Percentiles rank a stretch among this genome's conserved stretches.
phyloP scores from a whole-genome alignment of 2,797 vertebrate genomes.

The Acanthurus lineatus region DNA sequence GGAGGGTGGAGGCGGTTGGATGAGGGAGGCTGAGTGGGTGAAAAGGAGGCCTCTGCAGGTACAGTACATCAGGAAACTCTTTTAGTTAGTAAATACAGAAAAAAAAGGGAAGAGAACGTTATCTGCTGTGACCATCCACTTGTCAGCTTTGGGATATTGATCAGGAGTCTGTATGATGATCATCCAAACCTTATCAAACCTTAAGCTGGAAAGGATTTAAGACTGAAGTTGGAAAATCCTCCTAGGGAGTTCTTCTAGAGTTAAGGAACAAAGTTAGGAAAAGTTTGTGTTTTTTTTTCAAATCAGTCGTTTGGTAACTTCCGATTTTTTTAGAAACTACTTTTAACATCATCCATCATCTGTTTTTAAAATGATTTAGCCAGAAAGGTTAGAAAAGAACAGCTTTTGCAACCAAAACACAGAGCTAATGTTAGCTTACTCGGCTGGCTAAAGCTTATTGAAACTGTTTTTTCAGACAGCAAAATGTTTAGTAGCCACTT shows the following conservation, averaged over 20 bases:
- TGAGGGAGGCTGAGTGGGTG: not conserved
- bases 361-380: too few relatives aligned
- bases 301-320: not conserved
- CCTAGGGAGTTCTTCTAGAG: too few relatives aligned
- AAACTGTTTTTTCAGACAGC: not conserved
- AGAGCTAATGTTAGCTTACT: not conserved
- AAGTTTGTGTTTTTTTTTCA: not conserved
- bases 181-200: constrained; percentile 17
- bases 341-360: too few relatives aligned
- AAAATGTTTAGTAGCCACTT: not conserved
- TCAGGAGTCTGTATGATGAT: not conserved
- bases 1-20: not conserved
- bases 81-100: not conserved
- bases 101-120: not conserved
- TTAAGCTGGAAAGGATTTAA: constrained; percentile 26
- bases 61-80: constrained; percentile 7
- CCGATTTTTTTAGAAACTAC: not conserved
- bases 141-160: constrained; percentile 35
- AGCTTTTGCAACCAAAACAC: not conserved
- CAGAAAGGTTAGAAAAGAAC: not conserved
- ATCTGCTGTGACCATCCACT: constrained; percentile 35
- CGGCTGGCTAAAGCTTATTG: not conserved
- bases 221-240: constrained; percentile 13
- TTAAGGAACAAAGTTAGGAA: not conserved
- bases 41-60: constrained; percentile 24